Evolutionary conservation across 2,888 invertebrate genomes (phyloP), one percentile per base, ranked within the genome.

Genomic region (Caenorhabditis angaria): DNA sequence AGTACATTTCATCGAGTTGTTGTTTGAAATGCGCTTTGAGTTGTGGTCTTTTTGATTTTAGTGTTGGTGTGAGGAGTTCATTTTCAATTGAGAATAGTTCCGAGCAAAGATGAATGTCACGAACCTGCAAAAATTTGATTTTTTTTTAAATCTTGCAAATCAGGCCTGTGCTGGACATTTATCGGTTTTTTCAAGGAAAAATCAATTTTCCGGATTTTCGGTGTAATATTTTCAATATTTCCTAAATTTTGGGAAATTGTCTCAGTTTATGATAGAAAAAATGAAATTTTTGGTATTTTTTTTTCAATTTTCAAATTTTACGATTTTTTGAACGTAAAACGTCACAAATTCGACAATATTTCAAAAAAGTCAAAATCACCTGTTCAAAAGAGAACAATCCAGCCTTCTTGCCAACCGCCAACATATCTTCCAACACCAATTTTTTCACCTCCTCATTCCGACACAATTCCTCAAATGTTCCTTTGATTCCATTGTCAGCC

Each of bases 81-180:
- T 97, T 97, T 90, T 96, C 95, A 65, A 96, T 93, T 75, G 95
- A 94, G 91, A 97, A 97, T 82, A 93, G 93, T 89, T 97, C 96
- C 27, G 94, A 93, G 89, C 94, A 94, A 65, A 97, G 90, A 88
- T 94, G 94, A 80, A 97, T 93, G 88, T 96, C 97, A 89, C 95
- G 82, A 20, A 84, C 85, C 92, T 87, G 62, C 48, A 76, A 47
- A 55, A 76, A 29, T 22, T 56, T 56, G n/a, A n/a, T n/a, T 22
- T 14, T 54, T 54, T 56, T 4, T n/a, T n/a, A n/a, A n/a, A n/a
- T n/a, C n/a, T n/a, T n/a, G n/a, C n/a, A n/a, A n/a, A n/a, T n/a
- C n/a, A n/a, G n/a, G n/a, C n/a, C n/a, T n/a, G n/a, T n/a, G n/a
- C n/a, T n/a, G n/a, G n/a, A n/a, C n/a, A n/a, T n/a, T n/a, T n/a